Evolutionary conservation across 2,797 vertebrate species (phyloP).

Genomic region (Gila robusta): DNA sequence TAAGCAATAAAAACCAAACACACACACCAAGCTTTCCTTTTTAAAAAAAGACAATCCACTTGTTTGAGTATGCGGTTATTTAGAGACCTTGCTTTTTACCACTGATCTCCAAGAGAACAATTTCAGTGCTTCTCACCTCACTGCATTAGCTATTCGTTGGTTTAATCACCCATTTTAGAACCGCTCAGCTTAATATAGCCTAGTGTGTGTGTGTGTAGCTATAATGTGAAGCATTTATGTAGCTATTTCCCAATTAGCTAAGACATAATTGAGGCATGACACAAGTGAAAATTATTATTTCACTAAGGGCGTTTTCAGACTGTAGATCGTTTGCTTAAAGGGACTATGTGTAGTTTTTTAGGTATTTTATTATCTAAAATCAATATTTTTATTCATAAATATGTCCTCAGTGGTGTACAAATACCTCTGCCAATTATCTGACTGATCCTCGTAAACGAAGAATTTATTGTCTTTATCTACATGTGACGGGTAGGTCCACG

Average conservation of each 20-base stretch:
- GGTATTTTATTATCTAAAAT: too few species aligned
- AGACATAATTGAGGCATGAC: background rate
- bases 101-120: background rate
- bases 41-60: background rate
- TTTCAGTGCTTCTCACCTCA: background rate
- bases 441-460: too few species aligned
- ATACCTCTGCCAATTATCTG: too few species aligned
- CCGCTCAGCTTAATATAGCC: background rate
- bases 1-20: background rate
- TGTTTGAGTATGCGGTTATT: background rate
- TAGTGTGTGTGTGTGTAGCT: background rate
- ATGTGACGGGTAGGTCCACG: too few species aligned
- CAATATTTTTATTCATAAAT: too few species aligned
- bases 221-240: background rate
- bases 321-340: background rate
- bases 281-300: constrained; percentile 1
- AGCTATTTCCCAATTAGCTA: constrained; percentile 1
- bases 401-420: too few species aligned
- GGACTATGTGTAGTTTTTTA: too few species aligned
- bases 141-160: background rate
- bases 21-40: background rate
- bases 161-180: background rate
- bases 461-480: too few species aligned
- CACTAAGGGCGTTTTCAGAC: background rate
- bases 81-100: background rate